Evolutionary conservation across 2,797 vertebrate genomes (phyloP).

Genomic region (Cryptoprocta ferox): DNA sequence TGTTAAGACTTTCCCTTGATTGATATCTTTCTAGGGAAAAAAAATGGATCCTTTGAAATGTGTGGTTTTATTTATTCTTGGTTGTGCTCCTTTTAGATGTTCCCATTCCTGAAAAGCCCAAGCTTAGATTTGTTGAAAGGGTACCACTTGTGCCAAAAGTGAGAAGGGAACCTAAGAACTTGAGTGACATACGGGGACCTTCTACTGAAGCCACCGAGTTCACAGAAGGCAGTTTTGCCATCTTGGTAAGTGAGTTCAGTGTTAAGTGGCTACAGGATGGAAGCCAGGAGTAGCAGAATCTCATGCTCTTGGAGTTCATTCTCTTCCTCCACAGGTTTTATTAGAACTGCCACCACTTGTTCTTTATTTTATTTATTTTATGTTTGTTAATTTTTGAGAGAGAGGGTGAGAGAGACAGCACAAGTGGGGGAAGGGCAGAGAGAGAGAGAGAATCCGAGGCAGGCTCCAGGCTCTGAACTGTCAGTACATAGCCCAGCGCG

Average conservation of each 20-base stretch:
- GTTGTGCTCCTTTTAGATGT: slow-evolving; percentile 76
- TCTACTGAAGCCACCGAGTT: slow-evolving; percentile 88
- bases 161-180: slow-evolving; percentile 89
- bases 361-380: background rate
- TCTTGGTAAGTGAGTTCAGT: slow-evolving; percentile 89
- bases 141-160: slow-evolving; percentile 91
- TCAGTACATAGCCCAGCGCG: too few species aligned
- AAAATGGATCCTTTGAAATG: background rate
- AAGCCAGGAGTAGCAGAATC: background rate
- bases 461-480: too few species aligned
- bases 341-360: background rate
- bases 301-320: background rate
- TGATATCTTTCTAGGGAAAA: background rate
- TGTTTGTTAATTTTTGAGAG: too few species aligned
- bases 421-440: too few species aligned
- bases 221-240: slow-evolving; percentile 91
- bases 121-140: slow-evolving; percentile 93
- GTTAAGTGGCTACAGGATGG: background rate
- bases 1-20: background rate
- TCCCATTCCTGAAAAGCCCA: slow-evolving; percentile 89
- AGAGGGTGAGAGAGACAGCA: too few species aligned
- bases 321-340: background rate
- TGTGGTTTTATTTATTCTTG: background rate
- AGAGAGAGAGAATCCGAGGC: too few species aligned
- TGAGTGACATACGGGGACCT: slow-evolving; percentile 94